Percentiles rank a stretch among this genome's conserved stretches.
These are phyloP conservation scores for Parus major DNA, from an alignment of 2,113 vertebrate genomes.

Conservation along the genomic window DNA sequence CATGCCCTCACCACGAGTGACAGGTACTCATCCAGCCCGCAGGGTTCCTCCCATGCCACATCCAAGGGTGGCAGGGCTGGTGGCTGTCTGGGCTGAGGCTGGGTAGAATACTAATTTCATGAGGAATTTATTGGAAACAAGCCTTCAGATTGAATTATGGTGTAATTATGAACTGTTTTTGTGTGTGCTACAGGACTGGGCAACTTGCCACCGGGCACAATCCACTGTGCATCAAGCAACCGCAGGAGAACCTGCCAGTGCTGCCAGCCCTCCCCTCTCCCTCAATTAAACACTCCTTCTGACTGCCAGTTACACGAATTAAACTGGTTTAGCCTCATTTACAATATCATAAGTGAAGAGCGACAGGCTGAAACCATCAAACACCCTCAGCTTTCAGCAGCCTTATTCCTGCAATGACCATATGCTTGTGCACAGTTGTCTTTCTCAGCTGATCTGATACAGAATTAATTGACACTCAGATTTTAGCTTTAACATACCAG, in stretches of 20 bases:
- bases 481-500: constrained; percentile 60
- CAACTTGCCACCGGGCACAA: constrained; percentile 70
- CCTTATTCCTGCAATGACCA: constrained; percentile 54
- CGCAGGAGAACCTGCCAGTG: background rate
- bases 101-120: constrained; percentile 68
- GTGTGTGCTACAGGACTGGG: constrained; percentile 53
- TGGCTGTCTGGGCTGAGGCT: background rate
- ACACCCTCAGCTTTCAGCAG: constrained; percentile 46
- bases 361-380: constrained; percentile 62
- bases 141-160: constrained; percentile 75
- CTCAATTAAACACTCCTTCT: constrained; percentile 57
- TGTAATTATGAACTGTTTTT: constrained; percentile 74
- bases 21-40: background rate
- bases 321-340: constrained; percentile 65
- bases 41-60: fast-evolving
- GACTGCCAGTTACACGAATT: constrained; percentile 57
- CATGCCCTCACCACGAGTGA: fast-evolving
- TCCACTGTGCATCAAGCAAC: constrained; percentile 28
- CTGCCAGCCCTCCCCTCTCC: constrained; percentile 36
- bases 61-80: constrained; percentile 7
- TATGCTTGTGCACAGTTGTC: constrained; percentile 52
- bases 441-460: constrained; percentile 66
- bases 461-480: constrained; percentile 68
- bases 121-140: constrained; percentile 69
- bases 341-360: constrained; percentile 65